Evolutionary conservation across 2,888 invertebrate genomes (phyloP), one percentile per base, ranked within the genome.

Genomic region (Hypercompe scribonia): DNA sequence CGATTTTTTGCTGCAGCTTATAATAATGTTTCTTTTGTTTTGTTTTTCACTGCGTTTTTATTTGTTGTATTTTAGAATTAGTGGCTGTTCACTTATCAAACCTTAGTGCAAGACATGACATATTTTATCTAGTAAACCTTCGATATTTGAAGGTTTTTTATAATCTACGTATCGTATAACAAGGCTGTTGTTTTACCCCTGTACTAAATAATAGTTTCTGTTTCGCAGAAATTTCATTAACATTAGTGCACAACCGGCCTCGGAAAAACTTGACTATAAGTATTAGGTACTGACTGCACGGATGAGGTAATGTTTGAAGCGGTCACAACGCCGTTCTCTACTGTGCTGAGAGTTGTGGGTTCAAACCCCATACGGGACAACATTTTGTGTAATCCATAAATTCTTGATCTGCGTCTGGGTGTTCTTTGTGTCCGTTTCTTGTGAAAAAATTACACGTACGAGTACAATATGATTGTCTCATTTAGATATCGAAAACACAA

Each of bases 1-100:
- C 82, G 69, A 79, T 80, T 82, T 85, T 88, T 82, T 82, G 84
- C 81, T 83, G 78, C 76, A 84, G 78, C 77, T 81, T 76, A 80
- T 81, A 78, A 75, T 75, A 78, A 72, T 75, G 80, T 81, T 80
- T 75, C 18, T 71, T 74, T 75, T 66, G 76, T 73, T 71, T 74
- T 70, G 73, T 77, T 74, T 68, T 67, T 50, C 24, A 34, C 54
- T 78, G 76, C 79, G 75, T 82, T 78, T 74, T 78, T 68, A 75
- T 71, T 64, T 69, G 63, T 63, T 66, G 72, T 36, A 11, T 36
- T 36, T 36, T 65, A 31, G 64, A 36, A 36, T 65, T 65, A 31
- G 31, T 18, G 18, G 61, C 18, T 61, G 18, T 61, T 61, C 31
- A 15, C 28, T 61, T 31, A 18, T 31, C 15, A 18, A 7, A 8